Conservation (phyloP, 2,888 invertebrate species). For the Harpagoxenus sublaevis region DNA sequence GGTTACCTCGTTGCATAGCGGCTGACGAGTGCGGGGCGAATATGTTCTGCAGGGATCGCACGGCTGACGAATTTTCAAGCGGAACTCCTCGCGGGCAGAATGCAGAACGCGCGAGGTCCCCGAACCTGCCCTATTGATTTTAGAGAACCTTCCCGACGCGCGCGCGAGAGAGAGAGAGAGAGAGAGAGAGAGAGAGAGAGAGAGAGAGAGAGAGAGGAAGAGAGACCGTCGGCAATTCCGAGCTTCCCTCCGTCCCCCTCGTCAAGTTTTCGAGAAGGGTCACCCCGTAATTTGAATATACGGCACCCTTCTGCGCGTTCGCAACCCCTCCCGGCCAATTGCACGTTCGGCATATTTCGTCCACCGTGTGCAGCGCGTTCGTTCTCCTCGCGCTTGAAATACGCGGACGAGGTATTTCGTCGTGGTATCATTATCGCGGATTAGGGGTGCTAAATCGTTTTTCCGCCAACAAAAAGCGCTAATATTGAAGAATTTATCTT, state of each 20-base stretch:
- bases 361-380: conserved; percentile 11
- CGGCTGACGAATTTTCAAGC: conserved; percentile 52
- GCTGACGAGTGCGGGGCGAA: neutral
- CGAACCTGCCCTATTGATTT: conserved; percentile 72
- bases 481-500: neutral
- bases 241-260: conserved; percentile 52
- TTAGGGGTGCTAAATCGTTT: neutral
- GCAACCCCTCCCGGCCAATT: conserved; percentile 51
- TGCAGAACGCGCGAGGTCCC: conserved; percentile 34
- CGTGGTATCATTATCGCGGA: neutral
- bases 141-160: conserved; percentile 66
- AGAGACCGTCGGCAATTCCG: conserved; percentile 58
- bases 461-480: neutral
- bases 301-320: conserved; percentile 59
- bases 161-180: conserved; percentile 8
- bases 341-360: conserved; percentile 66
- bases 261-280: conserved; percentile 73
- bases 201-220: neutral
- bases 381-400: conserved; percentile 29
- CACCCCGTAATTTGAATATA: conserved; percentile 74
- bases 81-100: conserved; percentile 49
- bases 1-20: neutral
- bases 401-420: conserved; percentile 11
- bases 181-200: neutral
- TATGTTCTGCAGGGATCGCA: conserved; percentile 7